Conservation (phyloP, 2,797 vertebrate genomes). For the Oryzias sinensis region DNA sequence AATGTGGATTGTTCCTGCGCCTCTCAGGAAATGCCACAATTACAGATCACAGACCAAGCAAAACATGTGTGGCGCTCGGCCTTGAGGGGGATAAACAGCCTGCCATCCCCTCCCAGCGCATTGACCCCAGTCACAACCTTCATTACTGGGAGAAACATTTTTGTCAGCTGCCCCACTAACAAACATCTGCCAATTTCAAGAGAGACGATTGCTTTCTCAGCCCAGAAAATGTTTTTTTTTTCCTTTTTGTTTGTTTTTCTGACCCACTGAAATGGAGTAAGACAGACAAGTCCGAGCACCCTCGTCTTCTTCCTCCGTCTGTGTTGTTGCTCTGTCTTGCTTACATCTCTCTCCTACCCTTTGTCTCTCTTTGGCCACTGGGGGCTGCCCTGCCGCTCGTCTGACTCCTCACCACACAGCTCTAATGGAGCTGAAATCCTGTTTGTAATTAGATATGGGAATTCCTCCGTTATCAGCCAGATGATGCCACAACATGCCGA, state of each 20-base stretch:
- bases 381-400: constrained; percentile 87
- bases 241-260: constrained; percentile 76
- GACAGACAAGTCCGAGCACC: constrained; percentile 45
- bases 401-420: constrained; percentile 92
- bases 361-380: constrained; percentile 82
- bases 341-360: constrained; percentile 52
- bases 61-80: constrained; percentile 76
- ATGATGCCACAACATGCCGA: constrained; percentile 89
- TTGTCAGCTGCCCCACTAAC: constrained; percentile 88
- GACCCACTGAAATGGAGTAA: constrained; percentile 78
- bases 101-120: constrained; percentile 74
- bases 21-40: constrained; percentile 98
- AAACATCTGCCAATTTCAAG: constrained; percentile 86
- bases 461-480: constrained; percentile 99
- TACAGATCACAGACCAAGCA: constrained; percentile 82
- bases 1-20: constrained; percentile 86
- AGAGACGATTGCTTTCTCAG: constrained; percentile 80
- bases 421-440: constrained; percentile 99
- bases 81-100: constrained; percentile 82
- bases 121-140: constrained; percentile 81
- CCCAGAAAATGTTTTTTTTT: constrained; percentile 50
- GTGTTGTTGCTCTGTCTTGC: constrained; percentile 50
- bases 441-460: constrained; percentile 99
- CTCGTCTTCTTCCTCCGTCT: constrained; percentile 12
- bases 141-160: constrained; percentile 84